Evolutionary conservation across 2,113 vertebrate species (phyloP).

Genomic region (Procavia capensis): DNA sequence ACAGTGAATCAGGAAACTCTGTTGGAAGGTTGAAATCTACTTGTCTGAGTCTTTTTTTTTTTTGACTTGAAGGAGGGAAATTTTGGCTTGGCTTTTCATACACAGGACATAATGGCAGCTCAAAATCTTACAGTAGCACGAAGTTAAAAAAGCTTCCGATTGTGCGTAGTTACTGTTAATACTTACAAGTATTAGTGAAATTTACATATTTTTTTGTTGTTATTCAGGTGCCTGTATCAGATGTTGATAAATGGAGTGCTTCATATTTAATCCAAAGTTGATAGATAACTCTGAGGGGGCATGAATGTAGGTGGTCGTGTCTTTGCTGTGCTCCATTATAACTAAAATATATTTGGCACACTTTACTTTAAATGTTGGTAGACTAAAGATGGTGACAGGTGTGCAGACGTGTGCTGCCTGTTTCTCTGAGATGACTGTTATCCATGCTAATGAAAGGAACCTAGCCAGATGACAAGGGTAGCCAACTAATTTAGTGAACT

Average conservation of each 20-base stretch:
- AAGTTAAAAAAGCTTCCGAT: slow-evolving; percentile 12
- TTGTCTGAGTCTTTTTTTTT: neutral
- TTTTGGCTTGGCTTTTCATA: neutral
- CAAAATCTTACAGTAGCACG: slow-evolving; percentile 22
- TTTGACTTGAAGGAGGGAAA: neutral
- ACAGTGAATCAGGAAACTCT: neutral
- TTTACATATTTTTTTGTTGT: neutral
- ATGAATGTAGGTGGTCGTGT: neutral
- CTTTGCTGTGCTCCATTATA: neutral
- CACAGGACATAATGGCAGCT: neutral
- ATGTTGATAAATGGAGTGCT: slow-evolving; percentile 19
- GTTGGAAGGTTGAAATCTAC: neutral
- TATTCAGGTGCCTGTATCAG: neutral
- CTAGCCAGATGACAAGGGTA: neutral
- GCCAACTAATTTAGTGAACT: slow-evolving; percentile 2
- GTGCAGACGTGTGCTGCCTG: neutral
- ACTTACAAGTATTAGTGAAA: neutral
- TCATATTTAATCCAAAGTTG: neutral
- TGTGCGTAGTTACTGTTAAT: slow-evolving; percentile 14
- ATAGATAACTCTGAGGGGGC: neutral
- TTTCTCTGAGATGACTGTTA: neutral
- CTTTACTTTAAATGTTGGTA: neutral
- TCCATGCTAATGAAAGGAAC: neutral
- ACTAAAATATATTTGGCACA: neutral
- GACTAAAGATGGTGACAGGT: neutral